Conservation (phyloP, 2,113 vertebrate genomes). For the Ptilorrhoa leucosticta region DNA sequence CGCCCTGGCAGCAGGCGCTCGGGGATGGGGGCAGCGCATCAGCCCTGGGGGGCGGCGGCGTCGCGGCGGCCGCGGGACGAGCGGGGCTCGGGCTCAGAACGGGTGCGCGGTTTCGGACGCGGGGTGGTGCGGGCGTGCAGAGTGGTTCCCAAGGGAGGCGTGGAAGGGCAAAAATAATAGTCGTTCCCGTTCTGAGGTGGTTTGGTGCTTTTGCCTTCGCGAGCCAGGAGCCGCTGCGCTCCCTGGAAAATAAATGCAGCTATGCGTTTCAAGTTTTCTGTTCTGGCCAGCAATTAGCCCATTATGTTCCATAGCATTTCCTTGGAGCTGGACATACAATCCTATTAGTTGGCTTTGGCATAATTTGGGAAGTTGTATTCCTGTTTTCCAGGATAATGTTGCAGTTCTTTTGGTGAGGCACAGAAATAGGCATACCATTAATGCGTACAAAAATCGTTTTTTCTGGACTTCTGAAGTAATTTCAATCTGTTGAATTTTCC, state of each 20-base stretch:
- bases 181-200: no score
- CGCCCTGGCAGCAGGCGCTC: not conserved
- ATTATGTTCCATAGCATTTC: not conserved
- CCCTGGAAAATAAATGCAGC: no score
- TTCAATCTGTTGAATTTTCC: not conserved
- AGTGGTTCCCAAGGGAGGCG: not conserved
- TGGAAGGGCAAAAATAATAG: not conserved
- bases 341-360: not conserved
- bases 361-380: not conserved
- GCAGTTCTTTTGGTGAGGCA: not conserved
- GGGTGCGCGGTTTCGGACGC: not conserved
- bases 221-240: not conserved
- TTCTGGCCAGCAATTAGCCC: not conserved
- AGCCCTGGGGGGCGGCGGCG: not conserved
- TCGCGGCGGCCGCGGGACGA: not conserved
- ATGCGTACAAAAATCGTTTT: fast-evolving
- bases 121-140: not conserved
- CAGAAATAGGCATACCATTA: not conserved
- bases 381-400: not conserved
- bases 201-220: not conserved
- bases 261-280: not conserved
- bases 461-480: not conserved
- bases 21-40: not conserved
- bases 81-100: fast-evolving
- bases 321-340: not conserved